Percentiles rank a stretch among this genome's conserved stretches.
Conservation (phyloP, 2,113 vertebrate species). For the Columba livia region DNA sequence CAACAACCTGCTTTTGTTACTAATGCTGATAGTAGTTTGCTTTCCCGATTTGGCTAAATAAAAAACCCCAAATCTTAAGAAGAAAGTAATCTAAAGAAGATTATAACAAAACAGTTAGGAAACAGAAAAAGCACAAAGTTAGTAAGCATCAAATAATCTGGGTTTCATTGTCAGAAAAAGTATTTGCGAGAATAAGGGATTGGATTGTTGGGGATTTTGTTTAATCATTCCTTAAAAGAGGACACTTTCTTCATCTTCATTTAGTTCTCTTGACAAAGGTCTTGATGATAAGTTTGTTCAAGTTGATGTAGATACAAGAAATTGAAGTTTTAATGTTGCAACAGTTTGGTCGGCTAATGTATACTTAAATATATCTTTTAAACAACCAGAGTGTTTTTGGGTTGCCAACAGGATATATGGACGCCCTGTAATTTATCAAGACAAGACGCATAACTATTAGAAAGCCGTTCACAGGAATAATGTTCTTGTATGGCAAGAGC, state of each 20-base stretch:
- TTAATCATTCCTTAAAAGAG: neutral
- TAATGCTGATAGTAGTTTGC: neutral
- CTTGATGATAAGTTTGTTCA: neutral
- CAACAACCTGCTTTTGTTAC: neutral
- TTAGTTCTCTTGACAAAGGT: neutral
- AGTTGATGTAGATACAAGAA: neutral
- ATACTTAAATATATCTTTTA: neutral
- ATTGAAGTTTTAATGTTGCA: neutral
- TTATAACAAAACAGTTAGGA: neutral
- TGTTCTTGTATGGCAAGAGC: neutral
- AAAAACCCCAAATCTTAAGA: neutral
- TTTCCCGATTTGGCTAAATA: neutral
- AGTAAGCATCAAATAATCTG: neutral
- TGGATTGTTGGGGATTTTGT: neutral
- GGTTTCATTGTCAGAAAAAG: neutral
- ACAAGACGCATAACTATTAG: rapidly evolving
- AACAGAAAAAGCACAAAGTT: neutral
- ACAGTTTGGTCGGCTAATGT: neutral
- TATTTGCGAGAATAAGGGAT: neutral
- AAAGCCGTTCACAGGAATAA: neutral
- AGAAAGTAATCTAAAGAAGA: neutral
- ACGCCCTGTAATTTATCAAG: neutral
- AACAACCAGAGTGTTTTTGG: neutral
- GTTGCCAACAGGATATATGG: neutral
- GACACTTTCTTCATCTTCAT: neutral